Conservation (phyloP, 2,888 invertebrate genomes). For the Drosophila fungiperda region DNA sequence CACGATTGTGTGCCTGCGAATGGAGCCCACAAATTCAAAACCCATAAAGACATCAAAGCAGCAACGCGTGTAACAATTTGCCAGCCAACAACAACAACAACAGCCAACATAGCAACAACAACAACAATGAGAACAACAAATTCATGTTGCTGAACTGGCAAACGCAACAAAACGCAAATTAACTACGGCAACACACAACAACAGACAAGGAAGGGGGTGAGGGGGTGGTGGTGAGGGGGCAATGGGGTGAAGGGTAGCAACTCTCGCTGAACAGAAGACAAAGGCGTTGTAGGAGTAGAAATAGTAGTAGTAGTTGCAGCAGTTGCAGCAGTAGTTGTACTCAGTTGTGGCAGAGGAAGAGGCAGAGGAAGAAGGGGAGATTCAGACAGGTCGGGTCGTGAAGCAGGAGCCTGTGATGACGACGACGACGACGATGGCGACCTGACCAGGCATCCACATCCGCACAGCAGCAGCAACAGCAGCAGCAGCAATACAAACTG, state of each 20-base stretch:
- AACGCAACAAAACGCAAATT: conserved; percentile 80
- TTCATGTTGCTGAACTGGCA: conserved; percentile 55
- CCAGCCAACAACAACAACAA: conserved; percentile 65
- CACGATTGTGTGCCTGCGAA: conserved; percentile 68
- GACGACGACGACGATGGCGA: conserved; percentile 28
- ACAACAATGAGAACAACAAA: conserved; percentile 44
- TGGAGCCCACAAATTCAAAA: conserved; percentile 75
- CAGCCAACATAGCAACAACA: conserved; percentile 17
- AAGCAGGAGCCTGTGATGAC: conserved; percentile 30
- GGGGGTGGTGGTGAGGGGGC: neutral
- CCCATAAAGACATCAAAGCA: conserved; percentile 80
- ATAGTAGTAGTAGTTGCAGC: neutral
- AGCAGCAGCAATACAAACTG: conserved; percentile 1
- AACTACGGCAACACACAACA: conserved; percentile 67
- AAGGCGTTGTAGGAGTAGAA: conserved; percentile 27
- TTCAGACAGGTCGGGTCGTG: conserved; percentile 42
- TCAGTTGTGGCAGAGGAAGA: neutral
- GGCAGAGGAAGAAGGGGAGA: neutral
- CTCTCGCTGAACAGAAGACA: conserved; percentile 28
- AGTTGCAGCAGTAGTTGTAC: neutral
- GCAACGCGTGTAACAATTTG: conserved; percentile 80
- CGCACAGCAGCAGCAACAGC: conserved; percentile 50
- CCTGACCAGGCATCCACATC: conserved; percentile 52
- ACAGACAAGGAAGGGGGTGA: neutral
- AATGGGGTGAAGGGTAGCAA: neutral